These are phyloP conservation scores for Xylocampa areola DNA, from an alignment of 2,888 invertebrate genomes.

Conservation along the genomic window DNA sequence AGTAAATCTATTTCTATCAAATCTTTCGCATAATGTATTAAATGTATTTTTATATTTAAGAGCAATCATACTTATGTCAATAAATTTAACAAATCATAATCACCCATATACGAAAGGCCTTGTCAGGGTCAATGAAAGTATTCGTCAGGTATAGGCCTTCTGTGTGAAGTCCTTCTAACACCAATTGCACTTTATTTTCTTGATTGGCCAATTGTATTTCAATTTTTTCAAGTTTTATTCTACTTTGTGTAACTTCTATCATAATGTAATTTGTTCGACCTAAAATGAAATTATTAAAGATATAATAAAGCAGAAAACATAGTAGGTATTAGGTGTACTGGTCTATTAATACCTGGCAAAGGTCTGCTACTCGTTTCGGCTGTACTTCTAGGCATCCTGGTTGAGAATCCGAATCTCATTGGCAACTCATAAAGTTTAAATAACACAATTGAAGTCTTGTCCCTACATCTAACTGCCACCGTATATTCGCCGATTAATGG, in stretches of 20 bases:
- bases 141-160: slow-evolving; percentile 64
- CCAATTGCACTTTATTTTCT: slow-evolving; percentile 49
- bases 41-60: too few species aligned
- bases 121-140: slow-evolving; percentile 61
- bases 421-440: slow-evolving; percentile 69
- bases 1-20: too few species aligned
- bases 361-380: slow-evolving; percentile 75
- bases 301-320: too few species aligned
- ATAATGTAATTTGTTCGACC: slow-evolving; percentile 66
- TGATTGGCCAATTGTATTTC: slow-evolving; percentile 59
- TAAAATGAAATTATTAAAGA: slow-evolving; percentile 35
- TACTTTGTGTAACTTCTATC: slow-evolving; percentile 55
- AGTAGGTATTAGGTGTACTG: too few species aligned
- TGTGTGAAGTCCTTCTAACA: slow-evolving; percentile 49
- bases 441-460: slow-evolving; percentile 61
- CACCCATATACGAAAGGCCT: slow-evolving; percentile 71
- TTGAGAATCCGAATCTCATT: slow-evolving; percentile 76
- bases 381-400: slow-evolving; percentile 67
- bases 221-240: slow-evolving; percentile 61
- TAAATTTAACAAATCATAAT: slow-evolving; percentile 45
- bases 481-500: slow-evolving; percentile 64
- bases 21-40: too few species aligned
- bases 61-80: too few species aligned
- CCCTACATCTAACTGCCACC: slow-evolving; percentile 62
- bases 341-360: slow-evolving; percentile 71